Evolutionary conservation across 2,113 vertebrate species (phyloP).

Genomic region (Silurus glanis): DNA sequence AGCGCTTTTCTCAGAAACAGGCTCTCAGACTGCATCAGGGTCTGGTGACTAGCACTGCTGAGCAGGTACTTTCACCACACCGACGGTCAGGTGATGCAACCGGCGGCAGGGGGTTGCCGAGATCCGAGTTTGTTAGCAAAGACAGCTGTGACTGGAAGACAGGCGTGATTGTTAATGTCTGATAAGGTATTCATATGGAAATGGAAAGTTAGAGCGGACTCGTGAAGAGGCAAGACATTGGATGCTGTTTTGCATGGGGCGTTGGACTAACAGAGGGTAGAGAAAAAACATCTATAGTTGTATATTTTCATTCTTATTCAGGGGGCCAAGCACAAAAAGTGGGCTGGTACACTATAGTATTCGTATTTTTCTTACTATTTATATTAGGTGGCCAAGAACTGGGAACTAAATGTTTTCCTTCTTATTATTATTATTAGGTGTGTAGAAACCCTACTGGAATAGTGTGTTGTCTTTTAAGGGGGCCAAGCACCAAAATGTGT

Average conservation of each 20-base stretch:
- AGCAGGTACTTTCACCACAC: slow-evolving; percentile 71
- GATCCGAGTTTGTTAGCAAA: slow-evolving; percentile 6
- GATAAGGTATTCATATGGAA: neutral
- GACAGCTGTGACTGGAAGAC: slow-evolving; percentile 6
- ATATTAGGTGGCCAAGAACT: neutral
- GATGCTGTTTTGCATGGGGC: neutral
- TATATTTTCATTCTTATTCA: neutral
- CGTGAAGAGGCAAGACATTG: no score
- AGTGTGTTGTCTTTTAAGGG: neutral
- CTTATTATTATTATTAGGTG: no score
- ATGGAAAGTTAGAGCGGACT: neutral
- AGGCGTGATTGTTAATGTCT: neutral
- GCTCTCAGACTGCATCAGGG: slow-evolving; percentile 88
- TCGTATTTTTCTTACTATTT: neutral
- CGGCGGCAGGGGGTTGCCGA: neutral
- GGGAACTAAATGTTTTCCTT: no score
- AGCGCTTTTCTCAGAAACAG: slow-evolving; percentile 85
- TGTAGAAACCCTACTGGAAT: no score
- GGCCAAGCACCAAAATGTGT: neutral
- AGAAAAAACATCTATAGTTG: neutral
- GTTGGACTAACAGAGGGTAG: neutral
- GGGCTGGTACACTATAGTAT: neutral
- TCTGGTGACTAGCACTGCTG: slow-evolving; percentile 86
- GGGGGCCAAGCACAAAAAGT: neutral
- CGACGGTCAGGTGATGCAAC: slow-evolving; percentile 12